Evolutionary conservation across 2,113 vertebrate species (phyloP), one percentile per base, ranked within the genome.

Genomic region (Oenanthe oenanthe): DNA sequence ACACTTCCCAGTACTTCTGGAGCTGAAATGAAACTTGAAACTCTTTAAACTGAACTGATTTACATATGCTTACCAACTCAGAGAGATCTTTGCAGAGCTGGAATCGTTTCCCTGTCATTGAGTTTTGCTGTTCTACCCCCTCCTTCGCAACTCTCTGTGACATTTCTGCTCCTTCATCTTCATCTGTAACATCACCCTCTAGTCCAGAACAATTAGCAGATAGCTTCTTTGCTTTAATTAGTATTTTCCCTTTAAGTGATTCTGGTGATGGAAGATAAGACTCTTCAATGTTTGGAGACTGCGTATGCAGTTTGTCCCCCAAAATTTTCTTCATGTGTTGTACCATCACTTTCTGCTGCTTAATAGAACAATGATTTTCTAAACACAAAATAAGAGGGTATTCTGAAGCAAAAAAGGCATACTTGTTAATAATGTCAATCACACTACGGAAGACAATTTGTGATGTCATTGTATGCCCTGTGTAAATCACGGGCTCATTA

Each of bases 1-100:
- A 99, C 38, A 99, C 98, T 92, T 99, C 99, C 99, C 99, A 99
- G 88, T 99, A 99, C 93, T 99, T 99, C 98, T 99, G 99, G 67
- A 95, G 98, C 96, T 99, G 99, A 97, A 99, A 99, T 7, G 99
- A 98, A 50, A 98, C 97, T 32, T 98, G 98, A 74, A 99, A 99
- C 85, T 99, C 99, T 89, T 98, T 99, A 96, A 99, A 99, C 97
- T 98, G 98, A 89, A 99, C 98, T 1, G 99, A 99, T 91, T 99
- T 99, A 66, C 99, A 99, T 96, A 99, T 97, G 84, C 98, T 99
- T 65, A 99, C 99, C 93, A 99, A 92, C 65, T 99, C 99, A 0
- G 99, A 99, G 66, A 99, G 98, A 25, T 99, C 99, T 95, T 99
- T 99, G 62, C 99, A 99, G 50, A 99, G 98, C 96, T 99, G 99